These are phyloP conservation scores for Phengaris arion DNA, from an alignment of 2,888 invertebrate genomes.

Conservation along the genomic window DNA sequence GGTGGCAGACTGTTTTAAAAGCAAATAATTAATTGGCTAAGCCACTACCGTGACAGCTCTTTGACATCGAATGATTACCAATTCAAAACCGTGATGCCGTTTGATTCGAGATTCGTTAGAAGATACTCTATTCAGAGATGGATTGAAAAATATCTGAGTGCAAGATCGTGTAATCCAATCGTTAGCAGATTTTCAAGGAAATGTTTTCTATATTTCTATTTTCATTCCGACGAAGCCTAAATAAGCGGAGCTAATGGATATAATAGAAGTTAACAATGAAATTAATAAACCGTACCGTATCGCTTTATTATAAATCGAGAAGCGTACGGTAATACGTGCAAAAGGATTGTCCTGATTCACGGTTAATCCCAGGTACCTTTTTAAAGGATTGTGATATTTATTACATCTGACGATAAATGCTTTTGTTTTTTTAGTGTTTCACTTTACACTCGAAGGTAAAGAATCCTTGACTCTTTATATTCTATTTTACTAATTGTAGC, in stretches of 20 bases:
- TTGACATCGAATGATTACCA: conserved; percentile 73
- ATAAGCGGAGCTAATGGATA: not conserved
- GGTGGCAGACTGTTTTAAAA: conserved; percentile 49
- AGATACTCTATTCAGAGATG: conserved; percentile 49
- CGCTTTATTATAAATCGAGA: conserved; percentile 16
- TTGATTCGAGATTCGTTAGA: conserved; percentile 66
- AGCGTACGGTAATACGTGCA: not conserved
- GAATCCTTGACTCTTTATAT: not conserved
- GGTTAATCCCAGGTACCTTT: conserved; percentile 3
- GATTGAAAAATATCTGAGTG: conserved; percentile 33
- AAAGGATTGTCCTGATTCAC: not conserved
- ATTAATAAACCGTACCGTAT: not conserved
- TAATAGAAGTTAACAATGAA: conserved; percentile 9
- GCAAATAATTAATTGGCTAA: conserved; percentile 53
- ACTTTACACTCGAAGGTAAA: not conserved
- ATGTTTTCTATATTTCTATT: conserved; percentile 12
- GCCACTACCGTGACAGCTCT: conserved; percentile 56
- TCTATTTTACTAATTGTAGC: not conserved
- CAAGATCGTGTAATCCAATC: conserved; percentile 34
- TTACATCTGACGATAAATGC: conserved; percentile 10
- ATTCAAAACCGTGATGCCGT: conserved; percentile 65
- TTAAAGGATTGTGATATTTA: conserved; percentile 6
- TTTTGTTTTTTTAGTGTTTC: not conserved
- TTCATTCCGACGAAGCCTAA: not conserved
- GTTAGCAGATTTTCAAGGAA: conserved; percentile 29